phyloP scores from a whole-genome alignment of 2,888 invertebrate genomes.

The Panzeria rudis region DNA sequence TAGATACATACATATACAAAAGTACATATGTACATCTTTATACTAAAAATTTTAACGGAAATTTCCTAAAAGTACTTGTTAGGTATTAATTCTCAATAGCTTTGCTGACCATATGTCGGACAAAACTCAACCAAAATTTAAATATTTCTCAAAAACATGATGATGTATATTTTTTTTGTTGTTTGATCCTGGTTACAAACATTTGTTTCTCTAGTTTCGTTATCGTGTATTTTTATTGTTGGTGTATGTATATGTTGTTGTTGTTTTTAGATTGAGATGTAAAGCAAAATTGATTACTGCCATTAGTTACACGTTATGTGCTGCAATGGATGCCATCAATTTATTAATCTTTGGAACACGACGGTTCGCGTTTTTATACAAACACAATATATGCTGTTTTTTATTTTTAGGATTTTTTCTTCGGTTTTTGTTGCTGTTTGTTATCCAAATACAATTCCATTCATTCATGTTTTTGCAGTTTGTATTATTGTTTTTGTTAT shows the following conservation, averaged over 20 bases:
- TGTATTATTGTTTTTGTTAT: constrained; percentile 53
- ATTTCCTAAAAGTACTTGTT: constrained; percentile 42
- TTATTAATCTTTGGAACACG: constrained; percentile 84
- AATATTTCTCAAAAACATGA: constrained; percentile 28
- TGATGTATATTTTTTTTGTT: neutral
- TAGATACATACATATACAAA: neutral
- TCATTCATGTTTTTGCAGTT: constrained; percentile 72
- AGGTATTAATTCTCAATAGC: neutral
- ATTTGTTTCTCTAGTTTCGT: constrained; percentile 57
- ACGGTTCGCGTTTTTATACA: constrained; percentile 79
- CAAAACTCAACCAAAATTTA: constrained; percentile 19
- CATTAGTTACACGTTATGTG: constrained; percentile 85
- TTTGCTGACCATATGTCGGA: constrained; percentile 49
- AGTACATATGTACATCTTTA: too few species aligned
- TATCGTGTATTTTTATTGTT: constrained; percentile 43
- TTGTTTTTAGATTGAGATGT: constrained; percentile 84
- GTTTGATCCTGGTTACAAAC: constrained; percentile 36
- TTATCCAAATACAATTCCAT: constrained; percentile 65
- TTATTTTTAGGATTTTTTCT: constrained; percentile 55
- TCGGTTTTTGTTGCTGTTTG: constrained; percentile 59
- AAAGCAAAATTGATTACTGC: constrained; percentile 84
- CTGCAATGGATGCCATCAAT: constrained; percentile 85
- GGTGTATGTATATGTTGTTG: constrained; percentile 34
- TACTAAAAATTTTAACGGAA: neutral
- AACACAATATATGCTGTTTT: constrained; percentile 62